Conservation (phyloP, 2,888 invertebrate species). For the Metalampra italica region DNA sequence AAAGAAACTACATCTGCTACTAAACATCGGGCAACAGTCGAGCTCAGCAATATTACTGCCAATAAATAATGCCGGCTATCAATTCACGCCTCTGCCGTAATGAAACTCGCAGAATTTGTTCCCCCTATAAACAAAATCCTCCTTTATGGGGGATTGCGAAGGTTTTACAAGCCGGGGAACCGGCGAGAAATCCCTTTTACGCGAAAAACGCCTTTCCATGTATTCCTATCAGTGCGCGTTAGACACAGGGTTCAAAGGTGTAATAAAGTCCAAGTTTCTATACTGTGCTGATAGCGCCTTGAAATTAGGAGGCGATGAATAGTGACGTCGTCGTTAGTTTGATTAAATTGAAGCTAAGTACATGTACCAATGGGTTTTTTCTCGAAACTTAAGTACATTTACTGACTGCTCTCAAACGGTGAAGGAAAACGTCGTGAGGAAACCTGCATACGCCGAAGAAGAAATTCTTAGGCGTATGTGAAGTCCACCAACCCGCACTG, state of each 20-base stretch:
- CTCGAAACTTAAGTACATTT: too few relatives aligned
- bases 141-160: constrained; percentile 63
- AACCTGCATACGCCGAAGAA: too few relatives aligned
- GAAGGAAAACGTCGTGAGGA: too few relatives aligned
- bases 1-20: not conserved
- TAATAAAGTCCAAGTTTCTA: constrained; percentile 24
- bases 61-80: constrained; percentile 64
- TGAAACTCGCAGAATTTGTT: constrained; percentile 66
- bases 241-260: constrained; percentile 17
- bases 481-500: too few relatives aligned
- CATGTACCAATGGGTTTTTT: too few relatives aligned
- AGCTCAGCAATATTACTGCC: constrained; percentile 49
- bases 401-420: too few relatives aligned
- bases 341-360: constrained; percentile 13
- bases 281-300: not conserved
- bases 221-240: constrained; percentile 21
- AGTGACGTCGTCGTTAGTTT: constrained; percentile 16
- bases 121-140: constrained; percentile 72
- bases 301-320: constrained; percentile 12
- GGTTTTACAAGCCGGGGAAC: constrained; percentile 55
- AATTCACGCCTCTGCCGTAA: constrained; percentile 54
- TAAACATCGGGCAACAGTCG: constrained; percentile 1
- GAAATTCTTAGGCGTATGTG: too few relatives aligned
- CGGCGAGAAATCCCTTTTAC: constrained; percentile 44
- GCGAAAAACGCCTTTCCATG: constrained; percentile 38